Conservation (phyloP, 2,113 vertebrate genomes). For the Axis porcinus region DNA sequence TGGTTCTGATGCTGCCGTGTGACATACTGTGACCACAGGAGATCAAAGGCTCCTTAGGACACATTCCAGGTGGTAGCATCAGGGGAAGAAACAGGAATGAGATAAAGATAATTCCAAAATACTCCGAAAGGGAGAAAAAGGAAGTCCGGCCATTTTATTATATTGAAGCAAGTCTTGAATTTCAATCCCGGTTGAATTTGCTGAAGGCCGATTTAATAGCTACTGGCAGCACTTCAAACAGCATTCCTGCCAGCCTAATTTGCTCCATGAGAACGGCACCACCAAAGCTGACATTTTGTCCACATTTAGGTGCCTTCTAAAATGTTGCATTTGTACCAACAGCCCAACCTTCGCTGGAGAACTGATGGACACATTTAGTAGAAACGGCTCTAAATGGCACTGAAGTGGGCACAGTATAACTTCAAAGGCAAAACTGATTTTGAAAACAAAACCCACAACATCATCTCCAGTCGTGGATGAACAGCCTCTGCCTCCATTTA, state of each 20-base stretch:
- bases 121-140: background rate
- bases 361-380: background rate
- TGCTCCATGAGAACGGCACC: background rate
- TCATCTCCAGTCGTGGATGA: background rate
- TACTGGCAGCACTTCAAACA: background rate
- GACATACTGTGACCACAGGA: rapidly evolving
- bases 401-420: background rate
- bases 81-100: background rate
- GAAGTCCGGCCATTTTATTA: background rate
- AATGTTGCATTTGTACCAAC: background rate
- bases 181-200: background rate
- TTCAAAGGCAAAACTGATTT: background rate
- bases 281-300: background rate
- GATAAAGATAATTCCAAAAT: background rate
- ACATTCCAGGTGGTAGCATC: background rate
- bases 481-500: background rate
- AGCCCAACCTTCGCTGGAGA: background rate
- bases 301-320: background rate
- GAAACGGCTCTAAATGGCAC: background rate
- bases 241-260: background rate
- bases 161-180: background rate
- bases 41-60: background rate
- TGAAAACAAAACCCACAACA: background rate
- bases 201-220: background rate
- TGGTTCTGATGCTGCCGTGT: background rate